These are phyloP conservation scores for Stictonetta naevosa DNA, from an alignment of 2,113 vertebrate genomes.

Conservation along the genomic window DNA sequence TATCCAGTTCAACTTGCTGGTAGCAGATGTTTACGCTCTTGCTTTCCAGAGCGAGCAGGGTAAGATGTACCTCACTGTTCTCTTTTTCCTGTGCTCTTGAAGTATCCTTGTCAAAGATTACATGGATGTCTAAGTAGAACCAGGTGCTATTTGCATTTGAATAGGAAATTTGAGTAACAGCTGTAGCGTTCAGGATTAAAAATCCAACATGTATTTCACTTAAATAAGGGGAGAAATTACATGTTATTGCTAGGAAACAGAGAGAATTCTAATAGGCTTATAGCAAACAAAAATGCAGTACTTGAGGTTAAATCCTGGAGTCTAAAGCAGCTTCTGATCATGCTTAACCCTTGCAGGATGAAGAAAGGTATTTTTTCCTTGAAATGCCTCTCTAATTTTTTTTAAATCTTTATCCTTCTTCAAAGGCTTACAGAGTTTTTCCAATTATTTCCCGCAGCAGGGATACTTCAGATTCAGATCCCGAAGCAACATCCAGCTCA, in stretches of 20 bases:
- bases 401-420: background rate
- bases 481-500: background rate
- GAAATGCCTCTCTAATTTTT: background rate
- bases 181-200: conserved; percentile 42
- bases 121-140: conserved; percentile 36
- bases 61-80: conserved; percentile 7
- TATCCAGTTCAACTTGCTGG: background rate
- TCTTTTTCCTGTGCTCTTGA: conserved; percentile 20
- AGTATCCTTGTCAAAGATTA: conserved; percentile 44
- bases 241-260: conserved; percentile 77
- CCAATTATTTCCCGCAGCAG: background rate
- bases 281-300: conserved; percentile 70
- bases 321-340: conserved; percentile 66
- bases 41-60: conserved; percentile 29
- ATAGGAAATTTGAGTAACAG: conserved; percentile 58
- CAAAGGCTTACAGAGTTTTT: background rate
- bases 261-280: conserved; percentile 78
- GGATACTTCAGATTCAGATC: background rate
- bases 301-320: conserved; percentile 72
- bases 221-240: background rate
- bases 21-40: background rate
- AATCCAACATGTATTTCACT: conserved; percentile 19
- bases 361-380: conserved; percentile 24
- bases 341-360: conserved; percentile 47
- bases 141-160: conserved; percentile 67